These are phyloP conservation scores for Sinosuthora webbiana DNA, from an alignment of 2,113 vertebrate genomes.

Conservation along the genomic window DNA sequence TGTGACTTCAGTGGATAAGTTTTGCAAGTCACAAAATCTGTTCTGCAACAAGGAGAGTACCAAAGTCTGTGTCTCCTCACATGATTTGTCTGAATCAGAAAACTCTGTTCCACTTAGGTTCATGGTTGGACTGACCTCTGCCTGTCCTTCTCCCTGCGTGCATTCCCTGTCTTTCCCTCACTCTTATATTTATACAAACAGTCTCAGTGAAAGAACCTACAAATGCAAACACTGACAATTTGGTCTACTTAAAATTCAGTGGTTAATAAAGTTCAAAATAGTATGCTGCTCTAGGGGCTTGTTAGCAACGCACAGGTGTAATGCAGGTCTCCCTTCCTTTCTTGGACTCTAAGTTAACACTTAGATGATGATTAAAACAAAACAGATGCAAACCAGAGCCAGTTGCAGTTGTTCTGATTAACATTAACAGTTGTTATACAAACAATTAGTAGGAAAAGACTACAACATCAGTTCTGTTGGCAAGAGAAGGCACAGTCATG, in stretches of 20 bases:
- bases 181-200: neutral
- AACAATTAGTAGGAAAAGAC: constrained; percentile 32
- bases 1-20: neutral
- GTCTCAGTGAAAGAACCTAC: neutral
- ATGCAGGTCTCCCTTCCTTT: neutral
- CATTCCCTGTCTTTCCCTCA: neutral
- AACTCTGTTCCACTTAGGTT: neutral
- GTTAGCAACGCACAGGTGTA: neutral
- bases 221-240: neutral
- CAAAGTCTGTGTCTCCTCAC: neutral
- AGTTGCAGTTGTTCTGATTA: constrained; percentile 49
- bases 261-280: constrained; percentile 35
- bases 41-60: neutral
- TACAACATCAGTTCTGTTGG: constrained; percentile 28
- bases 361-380: constrained; percentile 15
- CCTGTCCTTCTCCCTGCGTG: neutral
- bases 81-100: neutral
- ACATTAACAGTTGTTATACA: constrained; percentile 39
- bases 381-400: constrained; percentile 13
- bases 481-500: constrained; percentile 18
- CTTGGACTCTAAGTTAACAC: neutral
- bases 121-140: neutral
- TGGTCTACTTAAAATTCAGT: constrained; percentile 44
- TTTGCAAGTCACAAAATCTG: neutral
- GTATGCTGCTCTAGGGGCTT: neutral